Conservation (phyloP, 1,140 invertebrate species). For the Brachionus koreanus region DNA sequence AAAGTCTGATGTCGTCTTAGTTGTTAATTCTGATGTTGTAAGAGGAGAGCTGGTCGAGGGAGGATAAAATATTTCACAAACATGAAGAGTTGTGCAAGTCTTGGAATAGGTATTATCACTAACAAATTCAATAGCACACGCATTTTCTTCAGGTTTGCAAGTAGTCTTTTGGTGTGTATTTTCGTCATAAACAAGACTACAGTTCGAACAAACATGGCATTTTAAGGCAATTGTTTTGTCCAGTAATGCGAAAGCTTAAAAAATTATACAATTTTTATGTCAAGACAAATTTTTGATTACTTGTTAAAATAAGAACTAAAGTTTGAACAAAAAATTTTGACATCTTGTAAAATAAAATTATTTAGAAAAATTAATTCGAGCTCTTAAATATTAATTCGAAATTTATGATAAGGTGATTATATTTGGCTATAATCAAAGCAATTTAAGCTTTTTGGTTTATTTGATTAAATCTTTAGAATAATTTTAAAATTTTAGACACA, state of each 20-base stretch:
- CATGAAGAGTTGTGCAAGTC: background rate
- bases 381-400: background rate
- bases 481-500: background rate
- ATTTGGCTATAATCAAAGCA: background rate
- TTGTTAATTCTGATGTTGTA: background rate
- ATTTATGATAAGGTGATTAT: background rate
- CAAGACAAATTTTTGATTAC: background rate
- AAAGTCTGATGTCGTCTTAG: background rate
- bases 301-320: background rate
- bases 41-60: background rate
- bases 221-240: background rate
- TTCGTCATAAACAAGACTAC: background rate
- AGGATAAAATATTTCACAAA: background rate
- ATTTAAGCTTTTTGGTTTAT: background rate
- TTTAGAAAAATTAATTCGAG: background rate
- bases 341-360: background rate
- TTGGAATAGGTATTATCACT: background rate
- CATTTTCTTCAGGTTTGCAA: constrained; percentile 9
- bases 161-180: background rate
- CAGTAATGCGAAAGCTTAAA: background rate
- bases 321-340: background rate
- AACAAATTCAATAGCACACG: constrained; percentile 2
- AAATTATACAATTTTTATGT: background rate
- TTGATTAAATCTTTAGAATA: background rate
- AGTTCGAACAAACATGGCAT: background rate